Evolutionary conservation across 2,888 invertebrate genomes (phyloP), one percentile per base, ranked within the genome.

Genomic region (Pandemis cinnamomeana): DNA sequence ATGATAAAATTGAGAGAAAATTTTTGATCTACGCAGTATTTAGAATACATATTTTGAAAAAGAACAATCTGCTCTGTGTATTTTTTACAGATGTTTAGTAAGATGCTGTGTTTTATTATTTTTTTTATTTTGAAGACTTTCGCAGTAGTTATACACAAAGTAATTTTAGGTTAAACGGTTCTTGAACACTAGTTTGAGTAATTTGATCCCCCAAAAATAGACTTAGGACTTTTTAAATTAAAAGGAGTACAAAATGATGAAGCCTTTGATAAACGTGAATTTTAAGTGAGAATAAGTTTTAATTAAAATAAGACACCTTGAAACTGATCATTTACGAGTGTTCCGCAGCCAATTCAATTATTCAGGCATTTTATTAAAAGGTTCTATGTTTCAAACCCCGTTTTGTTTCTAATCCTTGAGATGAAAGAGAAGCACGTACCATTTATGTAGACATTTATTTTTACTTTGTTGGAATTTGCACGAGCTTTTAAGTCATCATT

Each of bases 271-370:
- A 27, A 48, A n/a, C 7, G 44, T 4, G 27, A 41, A 36, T 7
- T 55, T 51, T 10, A 48, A 11, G 20, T 5, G 48, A 13, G 48
- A 7, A 27, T 20, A 48, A 66, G 27, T 66, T 66, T 66, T 66
- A 66, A 66, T 48, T 66, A 46, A 51, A 48, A 66, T 27, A 36
- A 7, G 64, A 66, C 27, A 36, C 44, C n/a, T 66, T 51, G 48
- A 51, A 27, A 66, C 46, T 36, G 48, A 66, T 48, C 11, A 60
- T 27, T 36, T 36, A 36, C n/a, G 51, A 51, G 60, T 41, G 13
- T 13, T 27, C n/a, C 27, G 4, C n/a, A n/a, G 51, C n/a, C 15
- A 55, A 7, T 53, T 7, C n/a, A 55, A 55, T 13, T 51, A 51
- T n/a, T 51, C n/a, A 7, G 51, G n/a, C n/a, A 51, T n/a, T 51